Conservation (phyloP, 2,113 vertebrate species). For the Sinocyclocheilus maitianheensis region DNA sequence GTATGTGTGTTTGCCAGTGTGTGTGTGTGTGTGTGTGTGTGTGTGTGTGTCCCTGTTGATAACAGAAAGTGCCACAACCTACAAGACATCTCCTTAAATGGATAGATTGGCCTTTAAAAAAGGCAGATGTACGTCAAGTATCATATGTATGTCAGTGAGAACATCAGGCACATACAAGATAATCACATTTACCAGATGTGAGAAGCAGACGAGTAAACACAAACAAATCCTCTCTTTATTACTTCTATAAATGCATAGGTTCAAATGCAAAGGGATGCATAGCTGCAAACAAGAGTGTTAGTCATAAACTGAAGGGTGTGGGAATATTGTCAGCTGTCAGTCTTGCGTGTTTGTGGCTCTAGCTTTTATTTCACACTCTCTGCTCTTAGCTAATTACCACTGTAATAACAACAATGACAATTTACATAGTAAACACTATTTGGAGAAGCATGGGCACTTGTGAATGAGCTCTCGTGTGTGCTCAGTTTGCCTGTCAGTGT, state of each 20-base stretch:
- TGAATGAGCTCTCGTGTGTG: not conserved
- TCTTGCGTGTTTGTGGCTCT: conserved; percentile 45
- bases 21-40: not conserved
- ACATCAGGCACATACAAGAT: not conserved
- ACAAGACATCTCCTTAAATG: not conserved
- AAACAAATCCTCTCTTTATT: not conserved
- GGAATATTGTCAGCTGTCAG: conserved; percentile 63
- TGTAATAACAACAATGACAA: conserved; percentile 71
- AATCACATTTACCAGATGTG: not conserved
- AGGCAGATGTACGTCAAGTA: not conserved
- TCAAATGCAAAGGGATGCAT: not conserved
- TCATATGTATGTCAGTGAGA: not conserved
- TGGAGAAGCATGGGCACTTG: conserved; percentile 59
- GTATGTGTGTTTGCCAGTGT: not conserved
- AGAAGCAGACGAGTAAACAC: not conserved
- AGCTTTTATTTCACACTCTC: conserved; percentile 67
- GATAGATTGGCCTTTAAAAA: not conserved
- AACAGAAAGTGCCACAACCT: not conserved
- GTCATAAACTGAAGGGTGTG: conserved; percentile 44
- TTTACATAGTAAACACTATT: conserved; percentile 64
- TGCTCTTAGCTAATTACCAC: conserved; percentile 71
- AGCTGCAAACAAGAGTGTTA: not conserved
- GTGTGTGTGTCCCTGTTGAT: not conserved
- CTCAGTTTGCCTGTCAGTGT: not conserved
- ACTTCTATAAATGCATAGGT: not conserved